Base-by-base conservation (phyloP, 2,113 vertebrate species). In the Muntiacus reevesi region DNA sequence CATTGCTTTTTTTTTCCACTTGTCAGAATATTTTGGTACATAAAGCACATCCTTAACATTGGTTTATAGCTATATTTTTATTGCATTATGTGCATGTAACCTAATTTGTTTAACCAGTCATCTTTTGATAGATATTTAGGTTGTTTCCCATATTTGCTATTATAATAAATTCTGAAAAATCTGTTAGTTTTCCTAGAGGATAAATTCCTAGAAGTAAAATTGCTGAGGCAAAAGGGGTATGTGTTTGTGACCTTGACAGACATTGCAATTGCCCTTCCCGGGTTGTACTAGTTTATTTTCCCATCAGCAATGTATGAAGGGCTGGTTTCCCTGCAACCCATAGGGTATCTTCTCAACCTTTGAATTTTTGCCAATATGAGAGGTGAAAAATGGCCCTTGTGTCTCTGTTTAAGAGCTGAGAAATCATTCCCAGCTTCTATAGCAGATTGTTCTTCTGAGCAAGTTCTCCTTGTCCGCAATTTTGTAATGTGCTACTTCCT, bases 1-100 rank as follows among this genome's bases (percentile, higher is more conserved):
- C 33, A 62, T 19, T 83, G 52, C 16, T 43, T 47, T 85, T 83
- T 92, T 82, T 93, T 79, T 47, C 88, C 7, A 45, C 79, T 30
- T 57, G 91, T n/a, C 13, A 64, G 96, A 95, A 94, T 87, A 90
- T 94, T 92, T 97, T 94, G 92, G 84, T 89, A 83, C n/a, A 74
- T 45, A 60, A 84, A 84, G 50, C 74, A 19, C 23, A 87, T 88
- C 47, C 33, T 94, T 79, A 83, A 21, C 94, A 40, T 84, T 82
- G 79, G 91, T 91, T 95, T 97, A 84, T 54, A 87, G 87, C 74
- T 81, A 2, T 59, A 71, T 89, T 57, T 62, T 33, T 59, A 47
- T 47, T 97, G 45, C 27, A 14, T 87, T 93, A 74, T 50, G 25
- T 67, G 40, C 55, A 9, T n/a, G 17, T 45, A 81, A 54, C 52